Conservation (phyloP, 2,888 invertebrate species). For the Branchellion lobata region DNA sequence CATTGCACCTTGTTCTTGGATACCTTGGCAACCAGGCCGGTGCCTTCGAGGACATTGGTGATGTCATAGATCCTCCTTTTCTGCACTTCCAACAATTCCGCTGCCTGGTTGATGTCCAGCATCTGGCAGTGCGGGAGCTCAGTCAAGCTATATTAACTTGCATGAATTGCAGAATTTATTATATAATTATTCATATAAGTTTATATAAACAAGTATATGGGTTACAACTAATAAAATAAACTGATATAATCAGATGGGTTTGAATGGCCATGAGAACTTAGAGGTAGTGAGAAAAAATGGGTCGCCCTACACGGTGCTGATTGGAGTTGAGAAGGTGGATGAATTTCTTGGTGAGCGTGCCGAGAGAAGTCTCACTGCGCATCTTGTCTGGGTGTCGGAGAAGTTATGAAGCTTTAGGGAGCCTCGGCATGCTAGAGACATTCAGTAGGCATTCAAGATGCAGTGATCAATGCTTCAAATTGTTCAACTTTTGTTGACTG, state of each 20-base stretch:
- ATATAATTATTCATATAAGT: too few species aligned
- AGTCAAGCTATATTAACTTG: background rate
- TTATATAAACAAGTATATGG: too few species aligned
- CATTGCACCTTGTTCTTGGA: slow-evolving; percentile 42
- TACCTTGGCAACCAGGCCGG: slow-evolving; percentile 27
- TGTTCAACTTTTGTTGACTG: too few species aligned
- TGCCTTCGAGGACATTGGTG: slow-evolving; percentile 37
- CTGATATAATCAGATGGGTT: too few species aligned
- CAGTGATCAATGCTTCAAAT: too few species aligned
- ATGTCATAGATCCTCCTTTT: slow-evolving; percentile 41
- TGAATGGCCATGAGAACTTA: too few species aligned
- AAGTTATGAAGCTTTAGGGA: background rate
- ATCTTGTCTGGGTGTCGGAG: slow-evolving; percentile 63
- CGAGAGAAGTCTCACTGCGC: slow-evolving; percentile 88
- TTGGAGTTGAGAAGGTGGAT: slow-evolving; percentile 83
- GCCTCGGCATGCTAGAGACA: too few species aligned
- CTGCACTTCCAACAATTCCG: slow-evolving; percentile 34
- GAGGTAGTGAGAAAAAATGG: too few species aligned
- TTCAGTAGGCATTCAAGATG: too few species aligned
- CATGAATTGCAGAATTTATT: too few species aligned
- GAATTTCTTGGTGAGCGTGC: slow-evolving; percentile 91
- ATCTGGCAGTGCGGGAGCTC: background rate
- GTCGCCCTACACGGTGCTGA: slow-evolving; percentile 76
- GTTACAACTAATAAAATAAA: too few species aligned
- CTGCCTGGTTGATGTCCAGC: slow-evolving; percentile 35